Conservation (phyloP, 2,797 vertebrate genomes). For the Tokudaia tokunoshimensis region DNA sequence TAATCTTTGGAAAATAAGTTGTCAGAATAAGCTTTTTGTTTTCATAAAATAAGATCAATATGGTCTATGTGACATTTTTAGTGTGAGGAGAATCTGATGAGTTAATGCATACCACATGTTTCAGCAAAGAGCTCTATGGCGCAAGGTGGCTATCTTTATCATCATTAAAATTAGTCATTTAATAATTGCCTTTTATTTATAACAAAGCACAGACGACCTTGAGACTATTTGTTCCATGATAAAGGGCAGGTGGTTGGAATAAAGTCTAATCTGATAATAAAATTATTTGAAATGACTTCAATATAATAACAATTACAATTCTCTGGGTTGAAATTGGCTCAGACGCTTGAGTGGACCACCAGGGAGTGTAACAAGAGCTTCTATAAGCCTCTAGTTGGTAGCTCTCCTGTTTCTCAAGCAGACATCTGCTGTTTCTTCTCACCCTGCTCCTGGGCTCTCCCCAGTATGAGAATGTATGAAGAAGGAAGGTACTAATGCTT, state of each 20-base stretch:
- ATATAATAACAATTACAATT: not conserved
- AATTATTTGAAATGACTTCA: conserved; percentile 52
- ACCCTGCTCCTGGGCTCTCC: not conserved
- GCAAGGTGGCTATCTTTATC: not conserved
- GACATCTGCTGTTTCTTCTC: not conserved
- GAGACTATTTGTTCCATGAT: conserved; percentile 1
- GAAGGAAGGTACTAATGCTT: not conserved
- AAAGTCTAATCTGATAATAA: conserved; percentile 41
- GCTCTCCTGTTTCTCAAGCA: not conserved
- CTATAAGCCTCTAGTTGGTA: not conserved
- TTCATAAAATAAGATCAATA: conserved; percentile 43
- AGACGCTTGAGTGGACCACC: not conserved
- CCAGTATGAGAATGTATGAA: not conserved
- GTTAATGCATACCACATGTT: not conserved
- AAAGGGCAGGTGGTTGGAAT: not conserved
- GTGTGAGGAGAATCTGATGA: conserved; percentile 25
- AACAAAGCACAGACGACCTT: not conserved
- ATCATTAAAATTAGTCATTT: conserved; percentile 10
- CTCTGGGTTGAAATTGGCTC: not conserved
- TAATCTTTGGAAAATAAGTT: conserved; percentile 30
- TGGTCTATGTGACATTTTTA: not conserved
- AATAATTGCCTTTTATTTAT: conserved; percentile 47
- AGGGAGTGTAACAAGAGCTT: not conserved
- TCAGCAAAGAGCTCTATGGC: not conserved
- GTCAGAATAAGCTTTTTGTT: not conserved